A percentile compares a stretch with the other conserved stretches of the same genome.
Conservation (phyloP, 2,113 vertebrate species). For the Indri indri region DNA sequence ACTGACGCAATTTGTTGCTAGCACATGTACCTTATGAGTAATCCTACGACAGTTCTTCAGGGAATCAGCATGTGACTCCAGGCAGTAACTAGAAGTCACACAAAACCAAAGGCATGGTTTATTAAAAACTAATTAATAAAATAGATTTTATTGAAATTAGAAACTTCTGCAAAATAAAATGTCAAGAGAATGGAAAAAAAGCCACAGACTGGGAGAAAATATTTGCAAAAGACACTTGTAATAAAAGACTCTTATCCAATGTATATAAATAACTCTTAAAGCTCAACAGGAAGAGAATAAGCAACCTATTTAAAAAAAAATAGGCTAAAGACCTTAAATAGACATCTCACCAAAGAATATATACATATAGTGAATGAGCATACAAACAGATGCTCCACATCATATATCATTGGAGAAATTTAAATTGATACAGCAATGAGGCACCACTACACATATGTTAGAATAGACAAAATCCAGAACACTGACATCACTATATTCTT, state of each 20-base stretch:
- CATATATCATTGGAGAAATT: too few species aligned
- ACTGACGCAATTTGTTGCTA: neutral
- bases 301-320: neutral
- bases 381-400: too few species aligned
- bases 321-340: neutral
- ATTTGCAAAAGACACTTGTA: neutral
- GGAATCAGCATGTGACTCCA: neutral
- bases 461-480: neutral
- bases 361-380: too few species aligned
- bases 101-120: too few species aligned
- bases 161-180: neutral
- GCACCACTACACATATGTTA: too few species aligned
- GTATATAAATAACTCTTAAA: neutral
- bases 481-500: neutral
- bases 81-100: neutral
- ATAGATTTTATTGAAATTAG: neutral
- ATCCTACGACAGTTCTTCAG: neutral
- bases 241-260: neutral
- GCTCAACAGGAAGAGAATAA: too few species aligned
- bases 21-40: neutral
- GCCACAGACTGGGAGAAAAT: too few species aligned
- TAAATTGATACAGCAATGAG: too few species aligned
- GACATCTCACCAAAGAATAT: neutral
- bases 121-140: too few species aligned
- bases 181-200: too few species aligned